These are phyloP conservation scores for Dexiosoma caninum DNA, from an alignment of 2,888 invertebrate genomes.

Conservation along the genomic window DNA sequence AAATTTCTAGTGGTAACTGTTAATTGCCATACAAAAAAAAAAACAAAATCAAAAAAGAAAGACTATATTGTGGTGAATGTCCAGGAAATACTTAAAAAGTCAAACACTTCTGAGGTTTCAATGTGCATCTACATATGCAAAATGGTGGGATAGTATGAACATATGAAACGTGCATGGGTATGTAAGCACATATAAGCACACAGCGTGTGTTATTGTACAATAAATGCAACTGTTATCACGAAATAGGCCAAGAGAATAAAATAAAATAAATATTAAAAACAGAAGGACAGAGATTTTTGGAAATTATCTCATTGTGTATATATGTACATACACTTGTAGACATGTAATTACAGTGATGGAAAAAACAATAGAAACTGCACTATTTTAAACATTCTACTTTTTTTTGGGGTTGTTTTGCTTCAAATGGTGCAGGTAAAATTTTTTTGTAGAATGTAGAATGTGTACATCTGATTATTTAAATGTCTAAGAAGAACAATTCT, in stretches of 20 bases:
- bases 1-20: conserved; percentile 18
- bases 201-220: background rate
- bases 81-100: conserved; percentile 48
- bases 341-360: too few species aligned
- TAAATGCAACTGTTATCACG: background rate
- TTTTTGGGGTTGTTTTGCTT: too few species aligned
- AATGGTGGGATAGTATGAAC: background rate
- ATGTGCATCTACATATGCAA: background rate
- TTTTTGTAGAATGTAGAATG: too few species aligned
- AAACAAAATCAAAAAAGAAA: background rate
- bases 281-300: background rate
- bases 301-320: too few species aligned
- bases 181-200: background rate
- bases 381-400: too few species aligned
- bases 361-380: too few species aligned
- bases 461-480: too few species aligned
- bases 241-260: background rate
- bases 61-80: conserved; percentile 36
- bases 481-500: too few species aligned
- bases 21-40: conserved; percentile 18
- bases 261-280: background rate
- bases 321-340: too few species aligned
- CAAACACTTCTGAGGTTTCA: conserved; percentile 20
- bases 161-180: background rate
- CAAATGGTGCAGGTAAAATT: too few species aligned